Evolutionary conservation across 2,113 vertebrate genomes (phyloP).

Genomic region (Peromyscus leucopus): DNA sequence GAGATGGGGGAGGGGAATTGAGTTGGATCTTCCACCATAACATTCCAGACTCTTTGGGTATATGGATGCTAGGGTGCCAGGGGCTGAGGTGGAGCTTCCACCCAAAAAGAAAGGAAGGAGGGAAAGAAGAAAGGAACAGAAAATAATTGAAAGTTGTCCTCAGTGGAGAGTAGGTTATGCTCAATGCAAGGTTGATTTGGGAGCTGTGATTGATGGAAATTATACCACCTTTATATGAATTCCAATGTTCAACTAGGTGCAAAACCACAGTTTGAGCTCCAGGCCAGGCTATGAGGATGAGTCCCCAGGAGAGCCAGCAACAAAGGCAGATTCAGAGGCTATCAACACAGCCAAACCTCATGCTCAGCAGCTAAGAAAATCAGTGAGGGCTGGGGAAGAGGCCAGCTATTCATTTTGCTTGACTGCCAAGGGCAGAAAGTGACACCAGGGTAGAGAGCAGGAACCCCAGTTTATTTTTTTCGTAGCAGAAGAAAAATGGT

Average conservation of each 20-base stretch:
- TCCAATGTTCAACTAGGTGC: not conserved
- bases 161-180: not conserved
- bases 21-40: too few species aligned
- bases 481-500: not conserved
- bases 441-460: not conserved
- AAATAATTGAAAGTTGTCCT: not conserved
- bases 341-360: not conserved
- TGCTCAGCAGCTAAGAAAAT: not conserved
- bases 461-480: not conserved
- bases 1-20: too few species aligned
- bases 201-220: not conserved
- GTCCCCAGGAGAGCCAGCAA: not conserved
- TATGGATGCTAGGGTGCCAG: too few species aligned
- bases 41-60: too few species aligned
- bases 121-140: not conserved
- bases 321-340: not conserved
- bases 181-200: conserved; percentile 13
- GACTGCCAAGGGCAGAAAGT: not conserved
- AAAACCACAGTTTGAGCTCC: not conserved
- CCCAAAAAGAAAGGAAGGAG: too few species aligned
- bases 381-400: not conserved
- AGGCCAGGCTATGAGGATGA: not conserved
- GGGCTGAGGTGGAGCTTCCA: too few species aligned
- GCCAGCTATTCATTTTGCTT: not conserved
- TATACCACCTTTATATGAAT: not conserved